Percentiles rank a stretch among this genome's conserved stretches.
Evolutionary conservation across 92 coral and sea anemone genomes (phyloP).

Genomic region (Phenganax subtilis): DNA sequence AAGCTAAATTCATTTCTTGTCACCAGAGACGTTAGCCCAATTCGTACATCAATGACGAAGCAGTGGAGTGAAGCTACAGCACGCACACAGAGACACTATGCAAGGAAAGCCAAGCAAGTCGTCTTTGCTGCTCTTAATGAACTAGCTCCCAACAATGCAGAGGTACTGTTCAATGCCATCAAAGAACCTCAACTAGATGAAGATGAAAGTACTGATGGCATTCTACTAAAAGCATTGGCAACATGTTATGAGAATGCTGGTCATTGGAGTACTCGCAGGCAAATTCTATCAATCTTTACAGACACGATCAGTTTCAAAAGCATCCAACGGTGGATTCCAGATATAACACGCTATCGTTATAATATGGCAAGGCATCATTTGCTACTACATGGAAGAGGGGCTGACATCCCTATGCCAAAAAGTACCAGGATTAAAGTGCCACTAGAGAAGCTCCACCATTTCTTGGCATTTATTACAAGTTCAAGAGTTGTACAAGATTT

Average conservation of each 20-base stretch:
- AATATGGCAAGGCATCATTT: constrained; percentile 49
- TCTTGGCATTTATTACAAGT: constrained; percentile 54
- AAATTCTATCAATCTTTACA: constrained; percentile 49
- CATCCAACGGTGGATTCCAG: constrained; percentile 43
- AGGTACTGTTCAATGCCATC: constrained; percentile 38
- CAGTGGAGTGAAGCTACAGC: constrained; percentile 48
- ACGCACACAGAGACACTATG: constrained; percentile 46
- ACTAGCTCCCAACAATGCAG: constrained; percentile 41
- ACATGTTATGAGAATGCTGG: constrained; percentile 48
- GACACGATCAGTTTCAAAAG: constrained; percentile 44
- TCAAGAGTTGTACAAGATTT: constrained; percentile 53
- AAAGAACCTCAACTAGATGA: constrained; percentile 21
- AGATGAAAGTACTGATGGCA: constrained; percentile 26
- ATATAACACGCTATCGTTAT: constrained; percentile 46
- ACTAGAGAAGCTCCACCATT: constrained; percentile 44
- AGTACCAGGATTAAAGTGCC: constrained; percentile 30
- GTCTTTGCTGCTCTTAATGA: constrained; percentile 42
- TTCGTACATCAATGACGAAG: constrained; percentile 30
- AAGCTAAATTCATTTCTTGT: constrained; percentile 47
- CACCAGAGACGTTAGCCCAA: constrained; percentile 50
- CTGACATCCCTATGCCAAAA: constrained; percentile 29
- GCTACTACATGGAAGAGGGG: constrained; percentile 50
- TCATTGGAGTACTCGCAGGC: constrained; percentile 47
- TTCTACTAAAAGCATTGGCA: constrained; percentile 38
- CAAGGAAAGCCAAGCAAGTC: constrained; percentile 49